Base-by-base conservation (phyloP, 2,113 vertebrate genomes). In the Odontophorus gujanensis region DNA sequence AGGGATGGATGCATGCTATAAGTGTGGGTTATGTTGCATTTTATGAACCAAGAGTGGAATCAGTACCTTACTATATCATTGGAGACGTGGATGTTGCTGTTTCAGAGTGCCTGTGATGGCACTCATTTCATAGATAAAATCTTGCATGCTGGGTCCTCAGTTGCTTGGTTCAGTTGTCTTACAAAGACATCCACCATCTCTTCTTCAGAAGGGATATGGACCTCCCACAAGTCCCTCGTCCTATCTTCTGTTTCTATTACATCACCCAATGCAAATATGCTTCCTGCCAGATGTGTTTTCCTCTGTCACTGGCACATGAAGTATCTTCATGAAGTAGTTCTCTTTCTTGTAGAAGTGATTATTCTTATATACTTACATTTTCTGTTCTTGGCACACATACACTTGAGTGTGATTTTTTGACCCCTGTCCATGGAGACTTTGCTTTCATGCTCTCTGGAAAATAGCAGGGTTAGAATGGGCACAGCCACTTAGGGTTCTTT, bases 31-130 rank as follows among this genome's bases (percentile, higher is more conserved):
- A 17, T 5, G 0, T 30, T 73, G 22, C 18, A n/a, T 45, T 85
- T 85, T 57, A 61, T 7, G 9, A 11, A 5, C 0, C 0, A 15
- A 30, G 58, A 69, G 40, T 45, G 43, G 62, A 88, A 66, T 15
- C 13, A 73, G 6, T 11, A 59, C n/a, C 40, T 68, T 0, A 1
- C 28, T 43, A 3, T 30, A 14, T 45, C 42, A 59, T 62, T 50
- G 47, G 65, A 15, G 12, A 28, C 13, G 25, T 38, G 34, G 28
- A 57, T 3, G 3, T 43, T 91, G 30, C 7, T 19, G 30, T 74
- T 55, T 47, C 63, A 68, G 71, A 71, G 34, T 0, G 0, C 3
- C 45, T 74, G 16, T 45, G 50, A 38, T 4, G 2, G 19, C 28
- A 47, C 66, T 51, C 7, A 53, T 3, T 83, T 82, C 67, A 80